Base-by-base conservation (phyloP, 2,113 vertebrate species). In the Lonchura striata region DNA sequence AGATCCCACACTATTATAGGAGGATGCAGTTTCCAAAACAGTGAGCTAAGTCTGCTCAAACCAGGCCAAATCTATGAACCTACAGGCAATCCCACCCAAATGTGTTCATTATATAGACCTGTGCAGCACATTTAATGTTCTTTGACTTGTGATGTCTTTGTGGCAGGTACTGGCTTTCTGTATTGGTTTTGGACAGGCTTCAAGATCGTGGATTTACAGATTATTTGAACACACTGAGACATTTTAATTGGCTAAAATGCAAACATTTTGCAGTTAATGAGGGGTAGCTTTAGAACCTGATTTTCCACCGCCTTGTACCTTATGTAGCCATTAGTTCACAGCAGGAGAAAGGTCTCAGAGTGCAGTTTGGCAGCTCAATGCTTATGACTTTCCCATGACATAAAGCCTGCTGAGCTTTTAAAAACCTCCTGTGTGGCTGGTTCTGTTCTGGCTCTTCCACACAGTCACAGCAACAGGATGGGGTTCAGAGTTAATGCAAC, bases 251-350 rank as follows among this genome's bases (percentile, higher is more conserved):
- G 44, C 31, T 85, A 72, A 90, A 95, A 90, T 35, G 57, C 78
- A 94, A 94, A 90, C 76, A 90, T 75, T 92, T 95, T 80, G 42
- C 59, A 83, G 82, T 66, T 82, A 93, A 90, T 92, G 82, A 90
- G 72, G 71, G 59, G 87, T 66, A 60, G 69, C 23, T 86, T 88
- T 86, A 71, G 41, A 94, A 53, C 57, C 35, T 79, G 64, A 57
- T 86, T 94, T 94, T 96, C 82, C 88, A 86, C 41, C 86, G 82
- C 85, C 72, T 78, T 64, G 24, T 81, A 86, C 47, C 64, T 92
- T 81, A 21, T 1, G 1, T 15, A 86, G 79, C 57, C 57, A 64
- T 68, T 83, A 85, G 50, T 52, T 90, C 94, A 49, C 79, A 81
- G 64, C 3, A 92, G 71, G 60, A 83, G 42, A 81, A 78, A 94